phyloP scores from a whole-genome alignment of 2,113 vertebrate genomes.

The Blennius ocellaris region DNA sequence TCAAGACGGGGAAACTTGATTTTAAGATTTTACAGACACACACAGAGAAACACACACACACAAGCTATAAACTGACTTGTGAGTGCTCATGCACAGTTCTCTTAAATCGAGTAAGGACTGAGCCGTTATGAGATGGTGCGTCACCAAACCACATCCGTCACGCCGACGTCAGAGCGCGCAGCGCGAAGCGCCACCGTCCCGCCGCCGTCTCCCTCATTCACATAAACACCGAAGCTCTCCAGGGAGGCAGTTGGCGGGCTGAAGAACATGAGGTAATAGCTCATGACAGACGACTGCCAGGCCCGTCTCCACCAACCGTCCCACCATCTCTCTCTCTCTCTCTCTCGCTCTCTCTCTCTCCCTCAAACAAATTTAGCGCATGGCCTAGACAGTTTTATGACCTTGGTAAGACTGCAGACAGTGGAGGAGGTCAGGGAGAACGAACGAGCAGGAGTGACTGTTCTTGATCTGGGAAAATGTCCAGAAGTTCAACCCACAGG shows the following conservation, averaged over 20 bases:
- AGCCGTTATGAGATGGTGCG: slow-evolving; percentile 17
- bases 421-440: slow-evolving; percentile 48
- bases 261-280: slow-evolving; percentile 67
- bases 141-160: slow-evolving; percentile 62
- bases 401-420: slow-evolving; percentile 58
- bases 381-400: slow-evolving; percentile 47
- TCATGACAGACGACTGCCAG: slow-evolving; percentile 45
- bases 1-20: no score
- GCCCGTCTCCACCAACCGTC: slow-evolving; percentile 40
- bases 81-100: slow-evolving; percentile 13
- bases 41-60: neutral
- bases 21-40: no score
- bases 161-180: slow-evolving; percentile 49
- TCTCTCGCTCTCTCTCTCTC: slow-evolving; percentile 6
- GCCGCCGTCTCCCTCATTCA: slow-evolving; percentile 16
- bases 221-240: slow-evolving; percentile 47
- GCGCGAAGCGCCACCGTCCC: slow-evolving; percentile 22
- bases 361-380: neutral
- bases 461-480: slow-evolving; percentile 45
- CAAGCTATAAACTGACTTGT: neutral
- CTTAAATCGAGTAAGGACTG: slow-evolving; percentile 20
- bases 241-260: slow-evolving; percentile 38
- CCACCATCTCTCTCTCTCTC: slow-evolving; percentile 11
- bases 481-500: slow-evolving; percentile 28
- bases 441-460: slow-evolving; percentile 30